Percentiles rank a stretch among this genome's conserved stretches.
These are phyloP conservation scores for Drosophila kambysellisi DNA, from an alignment of 2,888 invertebrate genomes.

Conservation along the genomic window DNA sequence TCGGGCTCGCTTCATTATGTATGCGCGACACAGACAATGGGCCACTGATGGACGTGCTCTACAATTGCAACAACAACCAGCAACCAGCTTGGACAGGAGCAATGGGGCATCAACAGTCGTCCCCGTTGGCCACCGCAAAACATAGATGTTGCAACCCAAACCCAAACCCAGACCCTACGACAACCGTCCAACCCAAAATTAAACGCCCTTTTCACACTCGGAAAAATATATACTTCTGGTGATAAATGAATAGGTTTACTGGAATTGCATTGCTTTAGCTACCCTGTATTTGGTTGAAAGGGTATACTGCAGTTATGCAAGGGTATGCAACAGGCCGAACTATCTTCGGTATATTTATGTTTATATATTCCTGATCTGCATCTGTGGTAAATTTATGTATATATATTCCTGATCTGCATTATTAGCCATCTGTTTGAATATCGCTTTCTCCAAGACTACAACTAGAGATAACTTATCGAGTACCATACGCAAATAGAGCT, in stretches of 20 bases:
- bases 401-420: neutral
- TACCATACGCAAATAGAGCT: neutral
- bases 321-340: neutral
- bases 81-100: conserved; percentile 6
- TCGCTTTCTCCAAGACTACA: neutral
- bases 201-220: neutral
- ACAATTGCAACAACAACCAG: conserved; percentile 51
- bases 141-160: conserved; percentile 29
- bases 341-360: too few species aligned
- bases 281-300: neutral
- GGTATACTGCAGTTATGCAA: neutral
- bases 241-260: neutral
- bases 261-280: neutral
- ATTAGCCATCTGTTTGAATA: neutral
- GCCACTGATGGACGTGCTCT: conserved; percentile 80
- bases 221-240: neutral
- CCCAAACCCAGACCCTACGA: neutral
- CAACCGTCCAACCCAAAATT: neutral
- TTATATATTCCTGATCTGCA: too few species aligned
- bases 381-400: too few species aligned
- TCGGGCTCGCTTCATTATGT: conserved; percentile 73
- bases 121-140: conserved; percentile 51
- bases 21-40: conserved; percentile 80
- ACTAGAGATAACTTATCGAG: neutral
- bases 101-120: conserved; percentile 45